Base-by-base conservation (phyloP, 2,113 vertebrate species). In the Pygoscelis adeliae region DNA sequence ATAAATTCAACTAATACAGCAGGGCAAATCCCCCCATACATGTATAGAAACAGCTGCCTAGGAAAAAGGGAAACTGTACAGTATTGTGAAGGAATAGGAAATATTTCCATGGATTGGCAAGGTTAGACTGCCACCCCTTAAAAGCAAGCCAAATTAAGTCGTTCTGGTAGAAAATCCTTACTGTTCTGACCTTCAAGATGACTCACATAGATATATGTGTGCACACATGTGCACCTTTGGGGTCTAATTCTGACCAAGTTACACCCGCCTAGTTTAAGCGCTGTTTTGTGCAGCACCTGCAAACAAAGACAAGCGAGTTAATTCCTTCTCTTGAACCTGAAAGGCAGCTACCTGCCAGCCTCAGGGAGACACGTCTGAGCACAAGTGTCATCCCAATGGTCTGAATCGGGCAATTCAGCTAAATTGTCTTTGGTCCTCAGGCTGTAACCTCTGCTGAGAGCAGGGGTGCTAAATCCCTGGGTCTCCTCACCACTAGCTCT, bases 1-100 rank as follows among this genome's bases (percentile, higher is more conserved):
- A 87, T 69, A 63, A 87, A 72, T 82, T 86, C 56, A 53, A 25
- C 27, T n/a, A 88, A 86, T 62, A 73, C 23, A 86, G 38, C 53
- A 86, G 66, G 74, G 83, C 32, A 95, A 79, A 83, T 40, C 20
- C 30, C 30, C 19, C 22, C 40, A 82, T 23, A 63, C 13, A 17
- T 22, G 27, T 36, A 36, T 11, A 76, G 52, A 56, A 93, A 77
- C 21, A 83, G 61, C 52, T 84, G 69, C 65, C 38, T 38, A 46
- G n/a, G 72, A 50, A 65, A 80, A 85, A n/a, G 7, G 25, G 34
- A 40, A 86, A 53, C 29, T 53, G 26, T 46, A 15, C 12, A 17
- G 6, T 40, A 63, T 13, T 65, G 34, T 52, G 40, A 70, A 83
- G 29, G 53, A 89, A 82, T 22, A 49, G 13, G 19, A 76, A 77